Base-by-base conservation (phyloP, 2,113 vertebrate genomes). In the Origma solitaria region DNA sequence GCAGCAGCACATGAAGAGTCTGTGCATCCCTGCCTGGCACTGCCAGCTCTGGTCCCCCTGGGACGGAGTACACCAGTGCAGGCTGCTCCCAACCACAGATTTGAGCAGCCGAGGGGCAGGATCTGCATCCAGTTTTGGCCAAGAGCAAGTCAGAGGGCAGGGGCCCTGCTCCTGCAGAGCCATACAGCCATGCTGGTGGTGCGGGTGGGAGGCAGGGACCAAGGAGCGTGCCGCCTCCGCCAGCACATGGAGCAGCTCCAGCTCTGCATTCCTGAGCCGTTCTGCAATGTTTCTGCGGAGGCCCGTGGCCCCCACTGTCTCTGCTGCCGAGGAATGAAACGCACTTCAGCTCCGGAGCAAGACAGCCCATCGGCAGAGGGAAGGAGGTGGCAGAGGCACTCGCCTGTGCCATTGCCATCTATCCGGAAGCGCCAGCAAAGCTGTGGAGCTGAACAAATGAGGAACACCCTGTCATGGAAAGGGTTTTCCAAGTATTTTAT, bases 251-350 rank as follows among this genome's bases (percentile, higher is more conserved):
- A 97, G 89, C 19, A 11, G 95, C 96, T 98, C 98, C 98, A 97
- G 95, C 93, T 93, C 93, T 15, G 71, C 97, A 98, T 98, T 98
- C 98, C 97, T 97, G 95, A 97, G 92, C 73, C 3, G 60, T 97
- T 97, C 97, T 65, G 97, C 97, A 98, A 98, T 78, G 78, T 65
- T 91, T 91, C 95, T 96, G 96, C 10, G 7, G 93, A 94, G 96
- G 92, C 96, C 96, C 75, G 20, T 33, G 6, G 90, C 87, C 90
- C 95, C 90, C 92, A 95, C 80, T 93, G 90, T 93, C 91, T 97
- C 81, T 0, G 4, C 86, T 69, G 76, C 83, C 8, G 44, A 94
- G 94, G 94, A 94, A 96, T 94, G 88, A 94, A 94, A 94, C 80
- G 68, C 77, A 86, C 77, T 94, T 91, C 0, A 2, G 90, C 84